Evolutionary conservation across 1,140 invertebrate genomes (phyloP), one percentile per base, ranked within the genome.

Genomic region (Ericerus pela): DNA sequence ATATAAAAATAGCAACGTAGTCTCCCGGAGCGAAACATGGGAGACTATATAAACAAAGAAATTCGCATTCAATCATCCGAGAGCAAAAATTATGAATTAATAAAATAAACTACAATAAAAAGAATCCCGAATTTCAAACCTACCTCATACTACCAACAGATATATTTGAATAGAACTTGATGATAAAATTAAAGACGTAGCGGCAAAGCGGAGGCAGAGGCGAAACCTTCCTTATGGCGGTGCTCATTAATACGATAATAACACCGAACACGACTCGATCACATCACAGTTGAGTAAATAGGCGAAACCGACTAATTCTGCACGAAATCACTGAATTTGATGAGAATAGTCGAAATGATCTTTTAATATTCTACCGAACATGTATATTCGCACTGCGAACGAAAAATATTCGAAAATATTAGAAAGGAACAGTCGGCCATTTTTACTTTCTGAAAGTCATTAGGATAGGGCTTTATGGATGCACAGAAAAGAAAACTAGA

Each of bases 111-210:
- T 47, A n/a, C n/a, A 47, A 47, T 47, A 24, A 47, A 47, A 22
- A 47, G 26, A 47, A 47, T 10, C n/a, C n/a, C n/a, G n/a, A 22
- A 47, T 14, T 14, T 16, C 10, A 5, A 22, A 47, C 41, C 10
- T 47, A 47, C 41, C 41, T 47, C 41, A 16, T 24, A 24, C 41
- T 24, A 47, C 41, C 8, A 24, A 10, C 22, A 10, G 14, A 47
- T 18, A 47, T 14, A 24, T 47, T 47, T 24, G 3, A 47, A 47
- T 18, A 47, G 41, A 47, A 47, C 16, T 47, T 14, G 41, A 47
- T 47, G 41, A 47, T 47, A 47, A 47, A 47, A 47, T 47, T 47
- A 47, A 47, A 47, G 41, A 47, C 41, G 41, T 47, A 47, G 41
- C 41, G 41, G 41, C 41, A 47, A 47, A 47, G 41, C 41, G 41